Percentiles rank a stretch among this genome's conserved stretches.
Evolutionary conservation across 2,888 invertebrate genomes (phyloP).

Genomic region (Agriopis leucophaearia): DNA sequence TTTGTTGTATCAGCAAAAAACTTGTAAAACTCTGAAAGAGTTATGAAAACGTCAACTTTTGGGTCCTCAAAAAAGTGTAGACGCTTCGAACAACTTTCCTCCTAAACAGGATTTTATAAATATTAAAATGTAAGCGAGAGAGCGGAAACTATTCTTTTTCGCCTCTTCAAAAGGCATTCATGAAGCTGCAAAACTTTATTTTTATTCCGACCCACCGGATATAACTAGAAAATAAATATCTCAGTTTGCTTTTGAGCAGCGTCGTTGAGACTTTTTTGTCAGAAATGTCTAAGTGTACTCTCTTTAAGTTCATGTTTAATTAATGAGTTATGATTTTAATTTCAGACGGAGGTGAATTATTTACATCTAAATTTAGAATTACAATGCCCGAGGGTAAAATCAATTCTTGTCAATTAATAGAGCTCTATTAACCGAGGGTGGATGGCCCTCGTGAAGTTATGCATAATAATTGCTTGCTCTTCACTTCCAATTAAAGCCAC

Average conservation of each 20-base stretch:
- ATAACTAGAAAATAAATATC: conserved; percentile 43
- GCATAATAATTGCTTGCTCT: conserved; percentile 78
- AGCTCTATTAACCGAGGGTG: conserved; percentile 63
- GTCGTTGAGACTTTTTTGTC: conserved; percentile 8
- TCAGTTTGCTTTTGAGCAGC: conserved; percentile 27
- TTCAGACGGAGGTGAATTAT: conserved; percentile 19
- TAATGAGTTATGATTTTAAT: conserved; percentile 22
- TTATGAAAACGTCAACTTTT: conserved; percentile 81
- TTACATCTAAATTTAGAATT: conserved; percentile 41
- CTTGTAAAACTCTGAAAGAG: conserved; percentile 79
- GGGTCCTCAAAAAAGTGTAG: conserved; percentile 70
- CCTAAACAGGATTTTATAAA: conserved; percentile 77
- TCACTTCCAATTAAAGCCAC: conserved; percentile 74
- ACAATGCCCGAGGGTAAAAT: conserved; percentile 53
- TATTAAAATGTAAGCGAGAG: conserved; percentile 74
- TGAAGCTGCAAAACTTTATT: conserved; percentile 54
- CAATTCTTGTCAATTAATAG: conserved; percentile 66
- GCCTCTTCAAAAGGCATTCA: conserved; percentile 64
- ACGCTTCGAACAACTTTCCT: conserved; percentile 71
- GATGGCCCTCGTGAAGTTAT: conserved; percentile 74
- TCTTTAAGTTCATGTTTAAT: conserved; percentile 25
- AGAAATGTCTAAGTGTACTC: not conserved
- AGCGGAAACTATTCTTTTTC: conserved; percentile 68
- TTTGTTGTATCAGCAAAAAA: conserved; percentile 75
- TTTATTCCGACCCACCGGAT: conserved; percentile 41